Percentiles rank a stretch among this genome's conserved stretches.
phyloP scores from a whole-genome alignment of 2,888 invertebrate species.

The Ophioninae sp. region DNA sequence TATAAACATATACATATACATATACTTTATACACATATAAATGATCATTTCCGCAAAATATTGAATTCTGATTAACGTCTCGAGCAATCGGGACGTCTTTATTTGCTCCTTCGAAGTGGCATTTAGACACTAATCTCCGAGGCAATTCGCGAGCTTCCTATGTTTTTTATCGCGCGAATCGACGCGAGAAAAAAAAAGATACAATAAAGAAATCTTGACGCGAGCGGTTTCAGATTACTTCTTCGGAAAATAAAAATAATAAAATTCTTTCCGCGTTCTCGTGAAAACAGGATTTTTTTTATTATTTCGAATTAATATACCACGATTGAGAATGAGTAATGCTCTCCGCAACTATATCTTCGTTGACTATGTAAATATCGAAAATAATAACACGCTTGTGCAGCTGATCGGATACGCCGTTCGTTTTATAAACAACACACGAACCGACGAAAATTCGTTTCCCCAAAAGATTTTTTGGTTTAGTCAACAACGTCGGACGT shows the following conservation, averaged over 20 bases:
- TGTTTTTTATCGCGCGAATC: not conserved
- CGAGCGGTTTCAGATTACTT: not conserved
- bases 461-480: not conserved
- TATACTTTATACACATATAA: too few relatives aligned
- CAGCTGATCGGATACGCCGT: not conserved
- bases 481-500: too few relatives aligned
- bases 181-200: not conserved
- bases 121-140: not conserved
- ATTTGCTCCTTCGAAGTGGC: not conserved
- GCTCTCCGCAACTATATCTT: not conserved
- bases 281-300: not conserved
- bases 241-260: not conserved
- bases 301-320: not conserved
- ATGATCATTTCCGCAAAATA: not conserved
- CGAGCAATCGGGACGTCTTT: not conserved
- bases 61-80: not conserved
- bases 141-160: not conserved
- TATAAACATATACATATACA: too few relatives aligned
- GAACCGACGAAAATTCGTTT: too few relatives aligned
- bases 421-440: not conserved
- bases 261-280: not conserved
- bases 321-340: not conserved
- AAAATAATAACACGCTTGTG: not conserved
- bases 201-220: not conserved
- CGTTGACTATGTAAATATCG: not conserved